A percentile compares a stretch with the other conserved stretches of the same genome.
phyloP scores from a whole-genome alignment of 2,113 vertebrate species.

The Brienomyrus longianalis region DNA sequence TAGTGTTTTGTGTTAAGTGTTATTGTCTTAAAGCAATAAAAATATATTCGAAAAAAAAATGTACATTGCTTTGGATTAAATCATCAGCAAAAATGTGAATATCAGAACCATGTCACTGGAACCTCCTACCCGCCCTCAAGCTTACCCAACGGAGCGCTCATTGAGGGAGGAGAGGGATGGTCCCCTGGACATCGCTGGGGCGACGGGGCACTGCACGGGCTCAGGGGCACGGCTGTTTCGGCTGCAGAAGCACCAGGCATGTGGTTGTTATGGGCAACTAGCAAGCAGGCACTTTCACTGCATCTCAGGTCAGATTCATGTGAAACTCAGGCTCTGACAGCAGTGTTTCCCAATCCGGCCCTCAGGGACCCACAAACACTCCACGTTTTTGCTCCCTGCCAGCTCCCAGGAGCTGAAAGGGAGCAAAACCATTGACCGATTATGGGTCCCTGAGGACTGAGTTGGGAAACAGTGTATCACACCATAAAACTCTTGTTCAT shows the following conservation, averaged over 20 bases:
- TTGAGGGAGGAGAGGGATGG: slow-evolving; percentile 26
- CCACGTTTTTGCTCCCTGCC: not conserved
- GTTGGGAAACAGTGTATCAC: not conserved
- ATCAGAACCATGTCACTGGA: not conserved
- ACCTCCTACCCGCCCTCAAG: not conserved
- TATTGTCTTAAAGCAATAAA: too few relatives aligned
- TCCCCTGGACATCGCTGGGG: slow-evolving; percentile 14
- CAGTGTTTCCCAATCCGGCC: not conserved
- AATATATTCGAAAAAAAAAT: too few relatives aligned
- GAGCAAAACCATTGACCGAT: not conserved
- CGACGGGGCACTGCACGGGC: slow-evolving; percentile 25
- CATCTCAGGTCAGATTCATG: not conserved
- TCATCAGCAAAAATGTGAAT: not conserved
- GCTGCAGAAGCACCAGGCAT: not conserved
- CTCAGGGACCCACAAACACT: not conserved
- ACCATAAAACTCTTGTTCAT: not conserved
- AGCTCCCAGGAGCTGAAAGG: not conserved
- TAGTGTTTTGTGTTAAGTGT: too few relatives aligned
- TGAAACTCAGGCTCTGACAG: not conserved
- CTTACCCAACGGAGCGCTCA: slow-evolving; percentile 27
- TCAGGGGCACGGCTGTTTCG: slow-evolving; percentile 4
- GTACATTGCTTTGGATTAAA: not conserved
- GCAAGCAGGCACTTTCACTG: not conserved
- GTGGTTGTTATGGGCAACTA: not conserved
- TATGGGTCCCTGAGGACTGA: not conserved